Conservation (phyloP, 2,888 invertebrate genomes). For the Eledona agricola region DNA sequence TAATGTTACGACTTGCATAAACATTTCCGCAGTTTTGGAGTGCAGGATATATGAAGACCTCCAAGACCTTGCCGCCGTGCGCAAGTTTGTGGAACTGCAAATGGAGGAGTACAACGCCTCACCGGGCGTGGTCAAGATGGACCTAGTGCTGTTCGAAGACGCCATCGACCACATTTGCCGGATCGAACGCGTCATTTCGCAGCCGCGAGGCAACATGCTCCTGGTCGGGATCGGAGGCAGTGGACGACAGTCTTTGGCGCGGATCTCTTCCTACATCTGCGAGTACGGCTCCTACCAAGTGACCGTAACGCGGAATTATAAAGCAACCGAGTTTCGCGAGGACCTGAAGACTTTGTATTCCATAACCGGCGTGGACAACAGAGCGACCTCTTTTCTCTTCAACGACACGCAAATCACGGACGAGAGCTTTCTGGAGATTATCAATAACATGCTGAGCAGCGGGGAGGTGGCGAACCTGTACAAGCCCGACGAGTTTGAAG, state of each 20-base stretch:
- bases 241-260: slow-evolving; percentile 82
- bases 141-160: slow-evolving; percentile 85
- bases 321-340: slow-evolving; percentile 79
- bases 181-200: slow-evolving; percentile 84
- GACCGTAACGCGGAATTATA: slow-evolving; percentile 81
- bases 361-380: slow-evolving; percentile 77
- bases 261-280: slow-evolving; percentile 81
- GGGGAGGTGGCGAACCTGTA: slow-evolving; percentile 91
- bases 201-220: slow-evolving; percentile 83
- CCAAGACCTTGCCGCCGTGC: slow-evolving; percentile 68
- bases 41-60: slow-evolving; percentile 85
- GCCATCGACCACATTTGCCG: slow-evolving; percentile 87
- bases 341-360: slow-evolving; percentile 82
- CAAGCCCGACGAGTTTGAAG: slow-evolving; percentile 88
- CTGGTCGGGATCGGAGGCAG: slow-evolving; percentile 88
- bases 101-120: slow-evolving; percentile 83
- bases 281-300: slow-evolving; percentile 82
- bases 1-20: slow-evolving; percentile 83
- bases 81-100: slow-evolving; percentile 65
- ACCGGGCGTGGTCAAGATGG: slow-evolving; percentile 80
- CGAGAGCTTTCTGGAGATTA: slow-evolving; percentile 85
- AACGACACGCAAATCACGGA: slow-evolving; percentile 87
- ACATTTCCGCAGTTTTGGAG: slow-evolving; percentile 69
- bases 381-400: slow-evolving; percentile 82
- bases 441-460: slow-evolving; percentile 87